Conservation (phyloP, 1,140 invertebrate species). For the Aphidius gifuensis region DNA sequence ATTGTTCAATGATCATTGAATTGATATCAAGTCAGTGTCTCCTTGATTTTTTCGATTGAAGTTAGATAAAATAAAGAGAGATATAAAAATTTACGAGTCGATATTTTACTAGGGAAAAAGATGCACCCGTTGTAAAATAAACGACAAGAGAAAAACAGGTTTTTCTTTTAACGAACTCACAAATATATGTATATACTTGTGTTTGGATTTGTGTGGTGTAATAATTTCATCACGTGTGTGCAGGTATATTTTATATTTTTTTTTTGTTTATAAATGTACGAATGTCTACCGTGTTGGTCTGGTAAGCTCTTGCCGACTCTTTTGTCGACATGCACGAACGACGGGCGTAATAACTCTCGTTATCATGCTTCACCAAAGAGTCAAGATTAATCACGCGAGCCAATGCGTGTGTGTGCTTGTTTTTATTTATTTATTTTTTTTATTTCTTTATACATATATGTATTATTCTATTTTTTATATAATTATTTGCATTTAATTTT, state of each 20-base stretch:
- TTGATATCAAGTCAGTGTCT: too few species aligned
- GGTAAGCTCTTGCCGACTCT: slow-evolving; percentile 19
- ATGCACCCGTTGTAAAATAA: slow-evolving; percentile 3
- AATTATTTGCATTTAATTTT: background rate
- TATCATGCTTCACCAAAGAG: slow-evolving; percentile 32
- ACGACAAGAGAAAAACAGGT: slow-evolving; percentile 30
- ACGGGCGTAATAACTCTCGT: slow-evolving; percentile 40
- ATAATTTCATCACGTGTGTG: slow-evolving; percentile 34
- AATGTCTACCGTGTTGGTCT: slow-evolving; percentile 6
- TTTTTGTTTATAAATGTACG: too few species aligned
- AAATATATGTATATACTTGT: slow-evolving; percentile 9
- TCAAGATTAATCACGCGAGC: slow-evolving; percentile 39
- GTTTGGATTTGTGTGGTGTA: slow-evolving; percentile 24
- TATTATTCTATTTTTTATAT: background rate
- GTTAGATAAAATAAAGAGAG: slow-evolving; percentile 18
- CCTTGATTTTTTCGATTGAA: background rate
- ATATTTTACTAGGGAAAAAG: slow-evolving; percentile 18
- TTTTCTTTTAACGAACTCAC: slow-evolving; percentile 32
- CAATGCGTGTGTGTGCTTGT: slow-evolving; percentile 1
- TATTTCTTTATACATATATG: background rate
- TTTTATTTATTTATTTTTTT: background rate
- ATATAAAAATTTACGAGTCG: slow-evolving; percentile 24
- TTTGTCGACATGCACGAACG: slow-evolving; percentile 40
- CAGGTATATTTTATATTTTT: too few species aligned
- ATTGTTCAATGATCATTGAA: too few species aligned